Conservation (phyloP, 2,888 invertebrate species). For the Criorhina ranunculi region DNA sequence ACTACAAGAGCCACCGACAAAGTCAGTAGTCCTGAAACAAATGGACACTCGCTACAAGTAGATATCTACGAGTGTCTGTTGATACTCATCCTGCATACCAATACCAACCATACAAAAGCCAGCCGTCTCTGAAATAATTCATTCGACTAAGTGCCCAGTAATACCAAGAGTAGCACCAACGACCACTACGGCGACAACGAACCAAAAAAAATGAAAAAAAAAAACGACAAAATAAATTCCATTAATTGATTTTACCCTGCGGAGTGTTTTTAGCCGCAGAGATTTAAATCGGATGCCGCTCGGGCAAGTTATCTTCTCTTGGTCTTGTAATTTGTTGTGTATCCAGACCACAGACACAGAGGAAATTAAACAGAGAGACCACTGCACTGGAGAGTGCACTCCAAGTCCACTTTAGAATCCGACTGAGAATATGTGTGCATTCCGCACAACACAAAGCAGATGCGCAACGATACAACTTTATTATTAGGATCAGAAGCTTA, state of each 20-base stretch:
- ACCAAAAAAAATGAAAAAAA: conserved; percentile 40
- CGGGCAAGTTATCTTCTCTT: conserved; percentile 66
- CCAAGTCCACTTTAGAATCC: conserved; percentile 70
- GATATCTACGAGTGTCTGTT: background rate
- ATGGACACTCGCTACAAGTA: background rate
- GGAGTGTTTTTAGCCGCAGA: conserved; percentile 60
- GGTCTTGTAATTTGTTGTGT: conserved; percentile 73
- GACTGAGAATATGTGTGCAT: conserved; percentile 40
- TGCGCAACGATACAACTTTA: conserved; percentile 66
- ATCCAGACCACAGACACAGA: conserved; percentile 63
- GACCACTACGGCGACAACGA: conserved; percentile 59
- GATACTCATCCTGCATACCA: conserved; percentile 26
- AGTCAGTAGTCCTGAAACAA: background rate
- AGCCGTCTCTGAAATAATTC: conserved; percentile 12
- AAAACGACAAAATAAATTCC: conserved; percentile 32
- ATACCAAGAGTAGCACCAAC: conserved; percentile 49
- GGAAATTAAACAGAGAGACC: conserved; percentile 51
- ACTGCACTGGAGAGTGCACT: conserved; percentile 70
- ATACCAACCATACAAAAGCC: conserved; percentile 29
- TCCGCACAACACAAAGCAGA: conserved; percentile 61
- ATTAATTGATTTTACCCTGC: conserved; percentile 74
- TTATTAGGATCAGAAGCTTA: conserved; percentile 73
- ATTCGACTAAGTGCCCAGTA: conserved; percentile 47
- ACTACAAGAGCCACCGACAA: too few species aligned
- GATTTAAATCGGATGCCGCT: conserved; percentile 73